Conservation (phyloP, 2,113 vertebrate species). For the Poeciliopsis prolifica region DNA sequence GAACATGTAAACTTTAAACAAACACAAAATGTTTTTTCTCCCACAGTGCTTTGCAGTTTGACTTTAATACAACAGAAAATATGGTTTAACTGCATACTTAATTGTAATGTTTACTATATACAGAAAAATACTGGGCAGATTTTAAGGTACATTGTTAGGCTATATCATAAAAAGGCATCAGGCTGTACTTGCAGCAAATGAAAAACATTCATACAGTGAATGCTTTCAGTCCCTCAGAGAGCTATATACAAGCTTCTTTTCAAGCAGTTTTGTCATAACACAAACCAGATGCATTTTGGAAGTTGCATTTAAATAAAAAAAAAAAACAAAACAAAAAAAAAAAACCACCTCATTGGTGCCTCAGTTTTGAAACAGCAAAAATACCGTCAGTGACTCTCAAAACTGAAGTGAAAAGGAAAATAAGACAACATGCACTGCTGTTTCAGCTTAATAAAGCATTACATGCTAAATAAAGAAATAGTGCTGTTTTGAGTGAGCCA, state of each 20-base stretch:
- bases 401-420: background rate
- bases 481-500: slow-evolving; percentile 33
- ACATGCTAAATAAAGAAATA: slow-evolving; percentile 47
- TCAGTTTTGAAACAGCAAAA: slow-evolving; percentile 10
- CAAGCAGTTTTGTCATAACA: slow-evolving; percentile 62
- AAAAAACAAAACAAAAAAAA: no score
- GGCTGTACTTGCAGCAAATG: slow-evolving; percentile 38
- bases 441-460: slow-evolving; percentile 44
- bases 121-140: slow-evolving; percentile 5
- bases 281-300: slow-evolving; percentile 63
- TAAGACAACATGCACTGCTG: background rate
- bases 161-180: slow-evolving; percentile 21
- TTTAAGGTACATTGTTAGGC: slow-evolving; percentile 4
- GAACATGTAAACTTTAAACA: background rate
- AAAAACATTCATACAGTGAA: slow-evolving; percentile 53
- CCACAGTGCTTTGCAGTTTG: background rate
- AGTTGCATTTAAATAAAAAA: slow-evolving; percentile 21
- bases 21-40: background rate
- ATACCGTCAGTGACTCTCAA: slow-evolving; percentile 7
- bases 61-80: background rate
- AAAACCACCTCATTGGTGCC: slow-evolving; percentile 45
- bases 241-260: slow-evolving; percentile 51
- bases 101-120: background rate
- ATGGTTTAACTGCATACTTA: background rate
- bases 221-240: slow-evolving; percentile 45